Percentiles rank a stretch among this genome's conserved stretches.
Conservation (phyloP, 2,113 vertebrate genomes). For the Pantherophis guttatus region DNA sequence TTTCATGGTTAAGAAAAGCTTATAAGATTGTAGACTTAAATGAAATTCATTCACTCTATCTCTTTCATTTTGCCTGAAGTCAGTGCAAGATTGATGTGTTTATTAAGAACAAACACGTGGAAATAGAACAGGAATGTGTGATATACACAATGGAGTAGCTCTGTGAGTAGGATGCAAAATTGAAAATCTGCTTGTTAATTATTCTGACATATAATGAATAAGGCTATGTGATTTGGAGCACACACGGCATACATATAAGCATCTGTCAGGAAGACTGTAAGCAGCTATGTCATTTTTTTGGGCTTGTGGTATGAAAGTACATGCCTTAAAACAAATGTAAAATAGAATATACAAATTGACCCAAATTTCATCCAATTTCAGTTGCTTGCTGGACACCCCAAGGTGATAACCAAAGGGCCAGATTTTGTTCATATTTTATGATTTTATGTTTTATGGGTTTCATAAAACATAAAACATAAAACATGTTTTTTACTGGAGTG, state of each 20-base stretch:
- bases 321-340: background rate
- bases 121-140: slow-evolving; percentile 15
- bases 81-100: slow-evolving; percentile 36
- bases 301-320: background rate
- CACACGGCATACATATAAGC: background rate
- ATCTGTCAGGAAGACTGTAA: background rate
- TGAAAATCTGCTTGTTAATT: slow-evolving; percentile 40
- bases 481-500: background rate
- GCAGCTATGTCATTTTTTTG: background rate
- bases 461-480: too few species aligned
- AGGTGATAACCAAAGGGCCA: background rate
- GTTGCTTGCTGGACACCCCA: background rate
- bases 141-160: slow-evolving; percentile 11
- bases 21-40: slow-evolving; percentile 22
- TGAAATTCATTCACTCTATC: slow-evolving; percentile 50
- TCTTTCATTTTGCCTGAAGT: slow-evolving; percentile 34
- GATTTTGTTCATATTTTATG: background rate
- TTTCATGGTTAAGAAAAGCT: slow-evolving; percentile 23
- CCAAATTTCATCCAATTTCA: background rate
- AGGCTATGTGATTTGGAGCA: background rate
- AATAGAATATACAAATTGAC: background rate
- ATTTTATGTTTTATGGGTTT: background rate
- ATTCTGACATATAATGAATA: slow-evolving; percentile 26
- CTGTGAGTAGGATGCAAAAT: slow-evolving; percentile 37
- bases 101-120: slow-evolving; percentile 46